Conservation (phyloP, 2,888 invertebrate species). For the Mactromeris polynyma region DNA sequence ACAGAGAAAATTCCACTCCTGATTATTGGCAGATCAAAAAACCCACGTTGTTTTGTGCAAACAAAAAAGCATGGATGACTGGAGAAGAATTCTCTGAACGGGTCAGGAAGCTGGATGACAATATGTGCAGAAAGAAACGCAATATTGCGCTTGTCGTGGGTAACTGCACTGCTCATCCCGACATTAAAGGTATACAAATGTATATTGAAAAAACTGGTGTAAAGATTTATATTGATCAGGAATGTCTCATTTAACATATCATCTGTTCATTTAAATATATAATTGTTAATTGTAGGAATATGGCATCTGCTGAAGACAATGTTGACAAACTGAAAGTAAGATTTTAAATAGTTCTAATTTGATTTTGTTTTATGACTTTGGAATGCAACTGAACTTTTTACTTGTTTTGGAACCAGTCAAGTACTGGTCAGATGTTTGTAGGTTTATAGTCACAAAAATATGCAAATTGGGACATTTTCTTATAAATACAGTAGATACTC, state of each 20-base stretch:
- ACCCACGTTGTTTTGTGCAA: no score
- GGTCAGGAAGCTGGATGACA: no score
- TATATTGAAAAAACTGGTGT: no score
- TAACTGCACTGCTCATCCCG: not conserved
- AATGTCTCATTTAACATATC: not conserved
- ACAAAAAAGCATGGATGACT: no score
- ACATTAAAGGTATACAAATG: no score
- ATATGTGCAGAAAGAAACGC: not conserved
- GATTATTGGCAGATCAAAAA: no score
- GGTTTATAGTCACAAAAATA: not conserved
- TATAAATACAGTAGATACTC: not conserved
- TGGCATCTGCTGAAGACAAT: slow-evolving; percentile 23
- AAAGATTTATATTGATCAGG: not conserved
- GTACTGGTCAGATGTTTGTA: not conserved
- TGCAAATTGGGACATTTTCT: not conserved
- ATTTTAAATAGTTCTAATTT: not conserved
- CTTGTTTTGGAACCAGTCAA: not conserved
- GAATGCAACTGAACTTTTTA: not conserved
- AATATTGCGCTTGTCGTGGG: no score
- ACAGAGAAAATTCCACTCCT: no score
- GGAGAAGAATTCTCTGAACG: no score
- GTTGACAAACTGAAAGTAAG: slow-evolving; percentile 40
- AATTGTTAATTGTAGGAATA: not conserved
- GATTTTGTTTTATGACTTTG: not conserved
- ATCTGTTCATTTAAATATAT: not conserved